These are phyloP conservation scores for Geococcyx californianus DNA, from an alignment of 2,113 vertebrate genomes.

Conservation along the genomic window DNA sequence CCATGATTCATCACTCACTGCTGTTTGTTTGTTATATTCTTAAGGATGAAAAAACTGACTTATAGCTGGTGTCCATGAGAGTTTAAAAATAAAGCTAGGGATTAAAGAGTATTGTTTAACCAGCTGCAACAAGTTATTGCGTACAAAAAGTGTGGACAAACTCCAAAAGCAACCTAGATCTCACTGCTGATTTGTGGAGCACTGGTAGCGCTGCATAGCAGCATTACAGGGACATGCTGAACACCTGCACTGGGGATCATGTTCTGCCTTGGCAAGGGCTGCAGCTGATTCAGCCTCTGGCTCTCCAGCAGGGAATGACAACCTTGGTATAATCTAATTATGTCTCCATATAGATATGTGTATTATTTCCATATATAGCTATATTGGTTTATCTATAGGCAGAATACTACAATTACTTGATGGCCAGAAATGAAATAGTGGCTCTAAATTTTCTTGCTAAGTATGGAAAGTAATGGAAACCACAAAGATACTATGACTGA, in stretches of 20 bases:
- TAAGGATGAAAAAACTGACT: slow-evolving; percentile 17
- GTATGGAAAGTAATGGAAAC: slow-evolving; percentile 1
- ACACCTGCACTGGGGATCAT: background rate
- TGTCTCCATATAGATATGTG: background rate
- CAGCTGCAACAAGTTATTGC: background rate
- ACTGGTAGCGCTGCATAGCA: accelerated
- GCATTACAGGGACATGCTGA: background rate
- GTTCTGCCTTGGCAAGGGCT: background rate
- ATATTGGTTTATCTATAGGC: background rate
- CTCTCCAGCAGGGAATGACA: slow-evolving; percentile 19
- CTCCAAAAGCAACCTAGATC: slow-evolving; percentile 4
- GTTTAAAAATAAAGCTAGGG: slow-evolving; percentile 23
- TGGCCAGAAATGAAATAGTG: background rate
- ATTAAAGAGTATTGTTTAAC: slow-evolving; percentile 30
- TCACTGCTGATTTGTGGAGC: background rate
- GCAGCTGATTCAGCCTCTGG: background rate
- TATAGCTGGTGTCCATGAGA: background rate
- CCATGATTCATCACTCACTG: background rate
- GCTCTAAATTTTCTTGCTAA: background rate
- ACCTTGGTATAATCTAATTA: slow-evolving; percentile 23
- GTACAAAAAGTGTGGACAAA: slow-evolving; percentile 36
- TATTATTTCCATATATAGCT: slow-evolving; percentile 10
- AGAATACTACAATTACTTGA: background rate
- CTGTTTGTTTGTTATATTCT: background rate
- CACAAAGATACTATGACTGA: background rate